Conservation (phyloP, 2,888 invertebrate species). For the Corythucha ciliata region DNA sequence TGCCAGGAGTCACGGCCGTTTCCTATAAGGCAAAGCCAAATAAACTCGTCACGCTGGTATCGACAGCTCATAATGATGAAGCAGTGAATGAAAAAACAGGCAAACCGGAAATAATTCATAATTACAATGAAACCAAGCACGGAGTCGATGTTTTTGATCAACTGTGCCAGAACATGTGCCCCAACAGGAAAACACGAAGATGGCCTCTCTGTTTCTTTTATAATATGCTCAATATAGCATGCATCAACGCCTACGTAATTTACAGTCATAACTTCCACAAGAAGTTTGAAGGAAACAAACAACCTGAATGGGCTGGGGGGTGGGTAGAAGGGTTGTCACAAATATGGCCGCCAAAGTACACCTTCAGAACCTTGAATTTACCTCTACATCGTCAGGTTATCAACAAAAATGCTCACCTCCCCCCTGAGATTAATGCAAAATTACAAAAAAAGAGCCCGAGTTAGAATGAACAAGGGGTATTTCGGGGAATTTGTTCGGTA, state of each 20-base stretch:
- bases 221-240: conserved; percentile 34
- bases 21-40: conserved; percentile 34
- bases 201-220: conserved; percentile 35
- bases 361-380: too few species aligned
- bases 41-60: conserved; percentile 23
- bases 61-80: conserved; percentile 15
- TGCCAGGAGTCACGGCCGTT: conserved; percentile 34
- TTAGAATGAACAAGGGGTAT: too few species aligned
- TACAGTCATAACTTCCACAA: conserved; percentile 17
- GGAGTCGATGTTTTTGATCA: conserved; percentile 36
- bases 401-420: too few species aligned
- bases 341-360: too few species aligned
- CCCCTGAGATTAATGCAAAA: too few species aligned
- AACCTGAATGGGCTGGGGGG: too few species aligned
- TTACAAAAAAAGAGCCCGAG: too few species aligned
- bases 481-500: too few species aligned
- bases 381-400: too few species aligned
- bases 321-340: too few species aligned
- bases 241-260: conserved; percentile 32
- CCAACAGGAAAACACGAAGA: conserved; percentile 32
- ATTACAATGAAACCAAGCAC: conserved; percentile 36
- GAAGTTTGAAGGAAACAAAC: too few species aligned
- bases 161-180: conserved; percentile 27
- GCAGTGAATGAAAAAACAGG: conserved; percentile 30
- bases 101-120: conserved; percentile 34